phyloP scores from a whole-genome alignment of 1,140 invertebrate genomes.

The Brachionus calyciflorus region DNA sequence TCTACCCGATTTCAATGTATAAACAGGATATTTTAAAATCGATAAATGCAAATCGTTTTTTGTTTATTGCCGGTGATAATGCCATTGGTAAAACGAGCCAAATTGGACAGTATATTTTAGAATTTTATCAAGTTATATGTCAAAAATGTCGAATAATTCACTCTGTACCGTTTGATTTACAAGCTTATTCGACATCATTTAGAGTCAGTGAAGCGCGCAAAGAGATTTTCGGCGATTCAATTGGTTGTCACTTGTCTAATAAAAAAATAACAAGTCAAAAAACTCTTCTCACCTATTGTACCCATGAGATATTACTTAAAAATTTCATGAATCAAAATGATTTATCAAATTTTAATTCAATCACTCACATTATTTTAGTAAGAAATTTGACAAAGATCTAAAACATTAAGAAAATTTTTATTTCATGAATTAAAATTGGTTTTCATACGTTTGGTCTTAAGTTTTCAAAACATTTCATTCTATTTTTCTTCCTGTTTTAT shows the following conservation, averaged over 20 bases:
- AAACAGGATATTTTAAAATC: constrained; percentile 64
- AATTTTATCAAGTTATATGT: constrained; percentile 65
- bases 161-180: constrained; percentile 84
- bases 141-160: constrained; percentile 80
- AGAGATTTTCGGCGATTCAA: constrained; percentile 78
- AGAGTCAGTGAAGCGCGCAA: constrained; percentile 78
- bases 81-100: constrained; percentile 86
- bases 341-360: constrained; percentile 63
- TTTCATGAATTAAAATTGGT: no score
- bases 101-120: constrained; percentile 67
- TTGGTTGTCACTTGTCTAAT: constrained; percentile 74
- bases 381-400: no score
- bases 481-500: no score
- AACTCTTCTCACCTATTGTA: constrained; percentile 80
- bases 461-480: no score
- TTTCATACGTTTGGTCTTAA: no score
- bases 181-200: constrained; percentile 79
- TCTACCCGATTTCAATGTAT: constrained; percentile 64
- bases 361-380: constrained; percentile 87
- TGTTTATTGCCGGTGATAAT: constrained; percentile 78
- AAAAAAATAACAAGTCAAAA: constrained; percentile 62
- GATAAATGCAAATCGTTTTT: constrained; percentile 79
- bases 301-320: constrained; percentile 80
- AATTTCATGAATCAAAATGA: constrained; percentile 76
- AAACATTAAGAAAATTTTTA: constrained; percentile 3